Evolutionary conservation across 2,113 vertebrate species (phyloP).

Genomic region (Rhinolophus ferrumequinum): DNA sequence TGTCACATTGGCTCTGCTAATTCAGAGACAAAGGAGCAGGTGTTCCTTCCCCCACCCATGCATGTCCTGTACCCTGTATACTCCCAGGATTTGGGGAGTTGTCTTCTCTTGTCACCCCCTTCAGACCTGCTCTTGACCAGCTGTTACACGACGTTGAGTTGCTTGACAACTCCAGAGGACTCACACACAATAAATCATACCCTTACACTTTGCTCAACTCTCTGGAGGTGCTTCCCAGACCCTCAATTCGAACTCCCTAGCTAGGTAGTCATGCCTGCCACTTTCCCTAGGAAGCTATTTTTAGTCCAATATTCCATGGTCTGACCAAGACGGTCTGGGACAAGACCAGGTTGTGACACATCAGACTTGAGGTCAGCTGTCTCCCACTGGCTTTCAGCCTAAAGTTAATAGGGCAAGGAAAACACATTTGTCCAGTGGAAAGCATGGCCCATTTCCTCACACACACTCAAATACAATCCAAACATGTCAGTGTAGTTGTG

Average conservation of each 20-base stretch:
- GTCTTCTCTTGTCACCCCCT: neutral
- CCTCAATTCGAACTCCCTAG: neutral
- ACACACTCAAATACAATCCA: neutral
- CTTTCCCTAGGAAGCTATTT: neutral
- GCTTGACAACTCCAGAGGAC: neutral
- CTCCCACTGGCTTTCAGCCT: slow-evolving; percentile 42
- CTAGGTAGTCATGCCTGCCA: neutral
- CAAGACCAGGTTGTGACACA: neutral
- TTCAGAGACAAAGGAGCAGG: neutral
- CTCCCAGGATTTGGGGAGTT: neutral
- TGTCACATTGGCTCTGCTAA: neutral
- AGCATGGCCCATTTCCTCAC: neutral
- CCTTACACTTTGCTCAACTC: neutral
- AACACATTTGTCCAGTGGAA: neutral
- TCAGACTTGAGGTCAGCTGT: neutral
- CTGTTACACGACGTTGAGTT: neutral
- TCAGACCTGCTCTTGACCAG: neutral
- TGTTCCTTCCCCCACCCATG: rapidly evolving
- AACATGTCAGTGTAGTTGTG: neutral
- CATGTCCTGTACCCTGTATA: rapidly evolving
- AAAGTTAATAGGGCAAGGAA: slow-evolving; percentile 55
- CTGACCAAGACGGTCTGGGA: slow-evolving; percentile 1
- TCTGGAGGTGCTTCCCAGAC: neutral
- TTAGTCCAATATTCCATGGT: neutral
- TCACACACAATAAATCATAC: neutral